Base-by-base conservation (phyloP, 2,113 vertebrate genomes). In the Balaeniceps rex region DNA sequence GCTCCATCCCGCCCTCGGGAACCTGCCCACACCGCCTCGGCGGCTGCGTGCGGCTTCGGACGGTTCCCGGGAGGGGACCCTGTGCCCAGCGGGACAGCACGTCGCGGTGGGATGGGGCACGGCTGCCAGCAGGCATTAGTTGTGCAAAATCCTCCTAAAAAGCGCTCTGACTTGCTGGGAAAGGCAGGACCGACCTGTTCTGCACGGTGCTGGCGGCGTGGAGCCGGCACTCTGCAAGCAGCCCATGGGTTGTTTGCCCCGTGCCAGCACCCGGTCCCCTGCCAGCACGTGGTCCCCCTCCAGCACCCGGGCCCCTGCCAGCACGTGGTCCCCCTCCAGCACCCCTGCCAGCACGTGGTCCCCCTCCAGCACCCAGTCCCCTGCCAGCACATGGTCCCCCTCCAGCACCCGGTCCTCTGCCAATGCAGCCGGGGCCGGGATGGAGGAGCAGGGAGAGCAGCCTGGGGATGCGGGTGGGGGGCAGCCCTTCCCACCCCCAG, bases 391-490 rank as follows among this genome's bases (percentile, higher is more conserved):
- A 34, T 3, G 0, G 14, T 46, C 4, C 44, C 52, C 58, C 15
- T 9, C 31, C 77, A 58, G 42, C 22, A 28, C 40, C 0, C 1
- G 19, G 51, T 34, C 19, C 15, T 3, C 31, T 33, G 26, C 61
- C 3, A 9, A 23, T 10, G 51, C 6, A 36, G 40, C 40, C 7
- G 1, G 26, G 57, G 58, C 33, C 4, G 11, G 80, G 80, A 47
- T 1, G 8, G 26, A 69, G 47, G 46, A 36, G 36, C 26, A 12
- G 34, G 51, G 57, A 57, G 19, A 13, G 34, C 63, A 26, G 36
- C 34, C 23, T 1, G 7, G 58, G n/a, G n/a, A 36, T 3, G 3
- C 0, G 7, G 40, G 18, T 0, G 3, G 33, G 38, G 46, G 79
- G 10, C 31, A 25, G 51, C 22, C 8, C 60, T 21, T 72, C 58